These are phyloP conservation scores for Rallus crepitans DNA, from an alignment of 2,797 vertebrate species.

Conservation along the genomic window DNA sequence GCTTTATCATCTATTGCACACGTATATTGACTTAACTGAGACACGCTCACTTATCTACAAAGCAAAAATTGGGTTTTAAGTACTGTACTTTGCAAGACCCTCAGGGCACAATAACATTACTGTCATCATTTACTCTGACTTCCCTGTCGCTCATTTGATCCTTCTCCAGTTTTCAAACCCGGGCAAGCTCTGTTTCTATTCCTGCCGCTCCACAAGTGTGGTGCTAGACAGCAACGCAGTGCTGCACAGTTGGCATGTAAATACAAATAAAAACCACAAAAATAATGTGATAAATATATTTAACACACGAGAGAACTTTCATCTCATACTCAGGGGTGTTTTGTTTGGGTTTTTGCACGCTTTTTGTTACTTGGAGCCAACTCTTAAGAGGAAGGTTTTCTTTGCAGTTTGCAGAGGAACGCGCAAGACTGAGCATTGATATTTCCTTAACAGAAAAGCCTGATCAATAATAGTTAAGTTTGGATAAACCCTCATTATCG, in stretches of 20 bases:
- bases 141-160: neutral
- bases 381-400: neutral
- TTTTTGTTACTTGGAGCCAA: neutral
- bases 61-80: constrained; percentile 69
- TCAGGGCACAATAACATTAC: constrained; percentile 60
- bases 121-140: constrained; percentile 36
- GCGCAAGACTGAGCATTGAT: neutral
- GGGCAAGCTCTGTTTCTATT: neutral
- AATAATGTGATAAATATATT: too few species aligned
- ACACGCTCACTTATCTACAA: constrained; percentile 65
- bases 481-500: neutral
- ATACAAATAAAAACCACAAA: neutral
- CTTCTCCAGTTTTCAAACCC: neutral
- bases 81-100: constrained; percentile 55
- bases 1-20: constrained; percentile 45
- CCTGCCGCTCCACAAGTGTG: neutral
- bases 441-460: neutral
- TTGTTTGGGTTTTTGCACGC: too few species aligned
- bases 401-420: neutral
- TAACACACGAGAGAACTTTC: too few species aligned
- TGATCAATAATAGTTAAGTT: neutral
- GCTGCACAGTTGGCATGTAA: accelerated
- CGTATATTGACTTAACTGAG: constrained; percentile 47
- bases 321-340: too few species aligned
- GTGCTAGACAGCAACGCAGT: neutral